Conservation (phyloP, 1,140 invertebrate species). For the Amyelois transitella region DNA sequence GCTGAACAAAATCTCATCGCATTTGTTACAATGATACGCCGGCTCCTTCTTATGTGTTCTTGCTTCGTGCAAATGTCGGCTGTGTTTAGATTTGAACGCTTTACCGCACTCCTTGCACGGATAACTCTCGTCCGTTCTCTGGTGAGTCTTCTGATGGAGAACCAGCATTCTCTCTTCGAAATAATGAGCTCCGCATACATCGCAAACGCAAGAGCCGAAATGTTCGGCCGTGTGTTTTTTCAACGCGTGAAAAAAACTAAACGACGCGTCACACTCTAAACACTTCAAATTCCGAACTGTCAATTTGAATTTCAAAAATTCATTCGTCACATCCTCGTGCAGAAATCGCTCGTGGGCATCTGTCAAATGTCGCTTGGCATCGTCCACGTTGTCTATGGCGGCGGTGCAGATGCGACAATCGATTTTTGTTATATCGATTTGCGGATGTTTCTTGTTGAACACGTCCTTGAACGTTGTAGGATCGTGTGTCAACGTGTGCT, state of each 20-base stretch:
- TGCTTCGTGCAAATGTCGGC: conserved; percentile 45
- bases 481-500: conserved; percentile 48
- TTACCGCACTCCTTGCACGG: conserved; percentile 57
- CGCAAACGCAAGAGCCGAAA: conserved; percentile 56
- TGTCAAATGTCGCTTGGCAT: conserved; percentile 37
- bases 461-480: conserved; percentile 34
- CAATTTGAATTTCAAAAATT: conserved; percentile 48
- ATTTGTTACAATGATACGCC: conserved; percentile 51
- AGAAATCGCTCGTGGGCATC: conserved; percentile 28
- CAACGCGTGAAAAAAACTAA: conserved; percentile 53
- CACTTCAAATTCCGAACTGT: conserved; percentile 34
- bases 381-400: conserved; percentile 33
- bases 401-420: conserved; percentile 50
- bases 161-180: conserved; percentile 56
- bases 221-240: conserved; percentile 64
- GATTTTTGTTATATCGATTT: conserved; percentile 45
- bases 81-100: conserved; percentile 55
- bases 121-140: conserved; percentile 31
- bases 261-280: conserved; percentile 31
- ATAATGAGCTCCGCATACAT: conserved; percentile 58
- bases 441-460: conserved; percentile 35
- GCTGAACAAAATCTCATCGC: conserved; percentile 50
- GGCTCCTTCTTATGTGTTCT: conserved; percentile 52
- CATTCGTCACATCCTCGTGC: conserved; percentile 17
- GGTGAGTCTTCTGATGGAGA: conserved; percentile 49